These are phyloP conservation scores for Syrista parreyssii DNA, from an alignment of 2,888 invertebrate species.

Conservation along the genomic window DNA sequence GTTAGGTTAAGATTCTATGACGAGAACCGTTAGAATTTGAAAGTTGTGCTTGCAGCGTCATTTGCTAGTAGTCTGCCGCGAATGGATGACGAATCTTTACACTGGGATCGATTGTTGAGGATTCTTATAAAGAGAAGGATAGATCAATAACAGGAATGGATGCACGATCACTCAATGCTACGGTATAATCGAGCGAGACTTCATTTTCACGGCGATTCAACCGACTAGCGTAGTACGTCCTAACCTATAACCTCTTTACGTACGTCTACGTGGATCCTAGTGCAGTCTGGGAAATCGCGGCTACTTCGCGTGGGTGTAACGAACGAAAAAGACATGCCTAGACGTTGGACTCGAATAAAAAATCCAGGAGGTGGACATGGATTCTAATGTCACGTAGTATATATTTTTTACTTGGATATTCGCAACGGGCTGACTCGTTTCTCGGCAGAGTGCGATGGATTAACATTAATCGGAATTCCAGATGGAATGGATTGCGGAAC, in stretches of 20 bases:
- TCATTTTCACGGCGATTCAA: neutral
- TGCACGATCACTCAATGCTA: neutral
- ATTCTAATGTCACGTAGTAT: neutral
- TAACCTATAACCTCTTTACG: neutral
- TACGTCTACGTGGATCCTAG: neutral
- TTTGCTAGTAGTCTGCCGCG: neutral
- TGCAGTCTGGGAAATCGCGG: neutral
- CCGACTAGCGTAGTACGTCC: neutral
- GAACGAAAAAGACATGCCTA: neutral
- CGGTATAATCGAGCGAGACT: neutral
- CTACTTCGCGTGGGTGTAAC: neutral
- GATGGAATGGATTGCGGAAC: neutral
- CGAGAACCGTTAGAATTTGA: neutral
- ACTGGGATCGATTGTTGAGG: neutral
- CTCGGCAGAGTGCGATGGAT: neutral
- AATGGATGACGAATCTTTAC: neutral
- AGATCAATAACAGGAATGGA: neutral
- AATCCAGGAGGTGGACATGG: neutral
- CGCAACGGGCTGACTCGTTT: neutral
- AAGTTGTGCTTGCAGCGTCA: neutral
- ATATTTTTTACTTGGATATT: neutral
- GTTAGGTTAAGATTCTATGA: neutral
- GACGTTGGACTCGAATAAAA: neutral
- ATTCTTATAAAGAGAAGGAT: neutral
- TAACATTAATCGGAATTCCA: neutral